phyloP scores from a whole-genome alignment of 2,888 invertebrate species.

The Eilema sororculum region DNA sequence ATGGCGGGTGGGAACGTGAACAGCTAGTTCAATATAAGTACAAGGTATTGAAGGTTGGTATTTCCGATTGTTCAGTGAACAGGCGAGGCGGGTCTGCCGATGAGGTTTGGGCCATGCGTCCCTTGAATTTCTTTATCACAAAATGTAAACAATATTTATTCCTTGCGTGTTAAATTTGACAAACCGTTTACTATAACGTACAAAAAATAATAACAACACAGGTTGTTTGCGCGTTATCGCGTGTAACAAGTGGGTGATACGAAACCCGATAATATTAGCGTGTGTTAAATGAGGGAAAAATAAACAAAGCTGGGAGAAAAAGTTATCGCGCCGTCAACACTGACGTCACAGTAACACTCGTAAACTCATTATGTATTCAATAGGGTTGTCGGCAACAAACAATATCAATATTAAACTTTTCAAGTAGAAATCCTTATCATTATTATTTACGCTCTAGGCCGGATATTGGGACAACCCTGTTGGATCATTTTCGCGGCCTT shows the following conservation, averaged over 20 bases:
- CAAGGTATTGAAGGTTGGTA: too few species aligned
- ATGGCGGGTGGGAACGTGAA: background rate
- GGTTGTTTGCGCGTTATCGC: conserved; percentile 17
- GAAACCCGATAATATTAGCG: conserved; percentile 31
- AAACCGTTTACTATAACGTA: conserved; percentile 12
- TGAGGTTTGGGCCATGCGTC: background rate
- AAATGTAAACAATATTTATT: background rate
- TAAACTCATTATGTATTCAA: background rate
- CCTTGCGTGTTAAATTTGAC: background rate
- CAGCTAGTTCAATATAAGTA: too few species aligned
- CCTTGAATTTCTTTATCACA: background rate
- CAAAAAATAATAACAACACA: conserved; percentile 15
- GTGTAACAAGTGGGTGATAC: conserved; percentile 35
- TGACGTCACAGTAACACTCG: conserved; percentile 30
- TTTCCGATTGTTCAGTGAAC: background rate
- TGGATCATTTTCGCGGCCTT: background rate
- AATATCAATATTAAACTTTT: background rate
- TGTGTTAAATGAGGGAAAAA: conserved; percentile 27
- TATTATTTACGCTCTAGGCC: background rate
- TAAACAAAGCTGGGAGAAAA: conserved; percentile 38
- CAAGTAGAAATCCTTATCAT: background rate
- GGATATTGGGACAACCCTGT: background rate
- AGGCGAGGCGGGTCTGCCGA: background rate
- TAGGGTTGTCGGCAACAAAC: background rate
- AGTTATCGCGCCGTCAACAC: conserved; percentile 26